Evolutionary conservation across 2,797 vertebrate species (phyloP), one percentile per base, ranked within the genome.

Genomic region (Malacoctenus gilli): DNA sequence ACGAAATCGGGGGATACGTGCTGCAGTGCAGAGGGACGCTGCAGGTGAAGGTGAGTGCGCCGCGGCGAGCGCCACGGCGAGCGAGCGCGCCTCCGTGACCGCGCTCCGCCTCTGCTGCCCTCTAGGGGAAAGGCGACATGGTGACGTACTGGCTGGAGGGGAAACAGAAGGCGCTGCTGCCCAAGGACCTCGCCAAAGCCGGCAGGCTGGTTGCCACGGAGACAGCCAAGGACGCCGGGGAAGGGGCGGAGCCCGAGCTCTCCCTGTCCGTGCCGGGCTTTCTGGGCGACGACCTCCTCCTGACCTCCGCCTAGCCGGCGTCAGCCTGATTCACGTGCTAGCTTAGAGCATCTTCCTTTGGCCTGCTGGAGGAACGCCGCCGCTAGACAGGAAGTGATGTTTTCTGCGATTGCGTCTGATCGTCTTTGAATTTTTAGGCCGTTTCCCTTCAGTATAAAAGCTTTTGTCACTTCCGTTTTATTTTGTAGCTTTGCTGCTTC

Each of bases 91-190:
- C n/a, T n/a, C n/a, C n/a, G n/a, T n/a, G n/a, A n/a, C n/a, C n/a
- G n/a, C n/a, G n/a, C n/a, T n/a, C n/a, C n/a, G 9, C 4, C 2
- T 28, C 25, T 28, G 25, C 9, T 23, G 2, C 25, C 25, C 28
- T 2, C 36, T 73, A 93, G 93, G 93, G 93, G 0, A 95, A 94
- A 84, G 92, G 94, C 3, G 90, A 95, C 73, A 94, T 94, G 93
- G 87, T 94, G 50, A 95, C 93, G 0, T 93, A 94, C 61, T 94
- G 92, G 92, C 72, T 94, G 64, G 89, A 93, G 76, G 91, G 90
- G n/a, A 95, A 93, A 65, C 89, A 89, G 66, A 47, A 44, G 2
- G 28, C 54, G 39, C 48, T 55, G 52, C 51, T 30, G n/a, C 51
- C 54, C 46, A 89, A 85, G 59, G 81, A 82, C 15, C 5, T 13